A percentile compares a stretch with the other conserved stretches of the same genome.
Evolutionary conservation across 2,888 invertebrate genomes (phyloP).

Genomic region (Phyto melanocephala): DNA sequence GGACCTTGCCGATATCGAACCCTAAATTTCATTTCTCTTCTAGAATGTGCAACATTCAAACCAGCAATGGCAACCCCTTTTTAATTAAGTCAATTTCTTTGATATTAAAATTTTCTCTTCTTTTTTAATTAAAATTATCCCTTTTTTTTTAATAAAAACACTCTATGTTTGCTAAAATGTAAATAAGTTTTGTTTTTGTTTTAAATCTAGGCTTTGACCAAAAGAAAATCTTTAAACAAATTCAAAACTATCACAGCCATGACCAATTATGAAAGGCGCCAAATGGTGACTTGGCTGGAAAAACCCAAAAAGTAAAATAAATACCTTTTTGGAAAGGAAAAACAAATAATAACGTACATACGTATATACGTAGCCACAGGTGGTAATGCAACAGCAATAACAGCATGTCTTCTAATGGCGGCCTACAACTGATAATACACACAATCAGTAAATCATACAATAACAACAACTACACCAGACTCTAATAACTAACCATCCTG

Average conservation of each 20-base stretch:
- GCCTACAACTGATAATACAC: neutral
- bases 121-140: no score
- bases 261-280: constrained; percentile 58
- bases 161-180: no score
- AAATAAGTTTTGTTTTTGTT: no score
- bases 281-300: constrained; percentile 39
- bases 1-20: no score
- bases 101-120: no score
- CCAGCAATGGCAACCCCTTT: no score
- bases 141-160: no score
- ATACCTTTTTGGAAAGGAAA: neutral
- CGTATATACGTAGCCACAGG: constrained; percentile 45
- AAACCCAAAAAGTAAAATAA: neutral
- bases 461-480: neutral
- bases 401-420: constrained; percentile 29
- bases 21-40: no score
- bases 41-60: no score
- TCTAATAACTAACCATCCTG: constrained; percentile 19
- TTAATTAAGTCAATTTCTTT: no score
- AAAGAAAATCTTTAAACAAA: no score
- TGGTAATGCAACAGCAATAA: constrained; percentile 24
- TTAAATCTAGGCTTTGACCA: no score
- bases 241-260: neutral
- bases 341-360: neutral
- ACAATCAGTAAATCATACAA: constrained; percentile 22